Evolutionary conservation across 2,888 invertebrate genomes (phyloP).

Genomic region (Lampropteryx suffumata): DNA sequence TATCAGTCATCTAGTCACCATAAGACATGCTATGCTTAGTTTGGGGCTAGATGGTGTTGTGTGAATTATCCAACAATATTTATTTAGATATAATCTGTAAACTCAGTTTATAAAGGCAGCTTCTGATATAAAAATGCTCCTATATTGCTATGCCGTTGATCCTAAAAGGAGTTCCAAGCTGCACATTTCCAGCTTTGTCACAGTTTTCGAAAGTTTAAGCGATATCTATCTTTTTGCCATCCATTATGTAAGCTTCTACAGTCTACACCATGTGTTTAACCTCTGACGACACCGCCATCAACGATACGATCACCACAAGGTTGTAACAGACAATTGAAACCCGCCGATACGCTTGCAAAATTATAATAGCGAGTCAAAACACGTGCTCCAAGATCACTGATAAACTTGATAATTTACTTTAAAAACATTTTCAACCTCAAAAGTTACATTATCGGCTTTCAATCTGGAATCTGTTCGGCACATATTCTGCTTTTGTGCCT

Average conservation of each 20-base stretch:
- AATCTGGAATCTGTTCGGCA: constrained; percentile 78
- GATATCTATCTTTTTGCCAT: constrained; percentile 18
- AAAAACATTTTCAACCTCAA: constrained; percentile 69
- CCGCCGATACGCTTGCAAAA: constrained; percentile 52
- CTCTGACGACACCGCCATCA: constrained; percentile 44
- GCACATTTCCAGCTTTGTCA: neutral
- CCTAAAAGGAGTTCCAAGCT: constrained; percentile 4
- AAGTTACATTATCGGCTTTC: constrained; percentile 75
- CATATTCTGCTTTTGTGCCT: constrained; percentile 75
- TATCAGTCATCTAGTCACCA: too few species aligned
- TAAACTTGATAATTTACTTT: constrained; percentile 60
- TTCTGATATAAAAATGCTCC: too few species aligned
- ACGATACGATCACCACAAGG: constrained; percentile 50
- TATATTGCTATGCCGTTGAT: neutral
- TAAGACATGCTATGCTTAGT: too few species aligned
- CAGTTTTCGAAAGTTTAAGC: constrained; percentile 1
- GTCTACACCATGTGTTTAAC: constrained; percentile 44
- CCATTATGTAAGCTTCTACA: constrained; percentile 34
- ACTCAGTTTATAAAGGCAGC: too few species aligned
- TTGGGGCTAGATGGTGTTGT: too few species aligned
- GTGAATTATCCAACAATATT: too few species aligned
- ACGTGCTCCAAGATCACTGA: constrained; percentile 66
- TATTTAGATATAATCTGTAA: too few species aligned
- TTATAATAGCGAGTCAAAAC: constrained; percentile 68
- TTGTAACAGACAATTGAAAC: constrained; percentile 60